phyloP scores from a whole-genome alignment of 2,888 invertebrate genomes.

The Volucella bombylans region DNA sequence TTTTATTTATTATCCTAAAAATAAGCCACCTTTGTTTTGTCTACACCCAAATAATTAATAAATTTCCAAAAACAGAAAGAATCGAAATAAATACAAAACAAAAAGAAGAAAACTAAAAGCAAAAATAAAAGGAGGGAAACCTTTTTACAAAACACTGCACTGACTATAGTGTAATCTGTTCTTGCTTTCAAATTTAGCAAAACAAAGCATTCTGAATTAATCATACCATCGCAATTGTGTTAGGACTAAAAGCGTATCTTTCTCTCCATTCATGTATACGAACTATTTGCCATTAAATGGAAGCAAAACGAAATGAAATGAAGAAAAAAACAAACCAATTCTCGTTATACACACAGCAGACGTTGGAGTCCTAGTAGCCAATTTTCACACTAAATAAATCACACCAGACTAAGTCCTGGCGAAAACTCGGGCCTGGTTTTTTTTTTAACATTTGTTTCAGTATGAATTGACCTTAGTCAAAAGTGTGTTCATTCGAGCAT shows the following conservation, averaged over 20 bases:
- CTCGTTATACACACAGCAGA: conserved; percentile 11
- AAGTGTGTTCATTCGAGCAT: not conserved
- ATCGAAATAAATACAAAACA: too few relatives aligned
- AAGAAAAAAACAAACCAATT: conserved; percentile 14
- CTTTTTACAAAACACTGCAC: not conserved
- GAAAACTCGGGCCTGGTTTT: conserved; percentile 1
- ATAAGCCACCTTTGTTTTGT: too few relatives aligned
- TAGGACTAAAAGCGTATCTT: conserved; percentile 2
- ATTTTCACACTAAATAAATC: conserved; percentile 60
- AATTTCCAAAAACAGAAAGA: too few relatives aligned
- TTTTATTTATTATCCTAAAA: too few relatives aligned
- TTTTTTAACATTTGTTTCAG: conserved; percentile 6
- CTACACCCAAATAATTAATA: too few relatives aligned
- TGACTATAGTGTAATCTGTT: not conserved
- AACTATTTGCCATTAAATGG: conserved; percentile 25
- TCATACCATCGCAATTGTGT: conserved; percentile 9
- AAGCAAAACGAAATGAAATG: conserved; percentile 17
- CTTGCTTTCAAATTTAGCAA: not conserved
- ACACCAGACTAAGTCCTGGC: conserved; percentile 7
- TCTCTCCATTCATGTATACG: conserved; percentile 6
- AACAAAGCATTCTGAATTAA: conserved; percentile 35
- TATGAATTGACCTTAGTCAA: conserved; percentile 20
- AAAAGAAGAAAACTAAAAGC: too few relatives aligned
- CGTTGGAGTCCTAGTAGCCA: conserved; percentile 23
- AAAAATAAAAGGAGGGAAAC: not conserved